phyloP scores from a whole-genome alignment of 2,888 invertebrate species.

The Ectemnius continuus region DNA sequence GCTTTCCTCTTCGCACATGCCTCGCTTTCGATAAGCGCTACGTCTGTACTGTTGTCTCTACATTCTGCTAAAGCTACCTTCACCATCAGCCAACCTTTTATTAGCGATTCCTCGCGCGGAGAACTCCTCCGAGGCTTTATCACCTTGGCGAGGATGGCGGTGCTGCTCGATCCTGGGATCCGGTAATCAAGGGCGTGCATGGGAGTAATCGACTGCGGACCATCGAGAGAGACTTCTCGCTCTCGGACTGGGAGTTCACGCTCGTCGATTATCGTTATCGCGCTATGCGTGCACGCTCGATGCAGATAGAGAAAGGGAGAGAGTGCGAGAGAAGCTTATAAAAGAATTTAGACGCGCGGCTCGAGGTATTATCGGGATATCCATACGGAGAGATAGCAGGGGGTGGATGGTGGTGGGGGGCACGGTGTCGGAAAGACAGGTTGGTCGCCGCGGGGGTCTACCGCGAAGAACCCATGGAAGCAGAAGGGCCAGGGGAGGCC shows the following conservation, averaged over 20 bases:
- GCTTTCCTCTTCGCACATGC: conserved; percentile 59
- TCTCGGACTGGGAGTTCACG: conserved; percentile 46
- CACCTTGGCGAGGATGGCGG: background rate
- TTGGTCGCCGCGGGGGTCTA: conserved; percentile 76
- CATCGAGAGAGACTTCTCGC: conserved; percentile 19
- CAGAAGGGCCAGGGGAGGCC: conserved; percentile 37
- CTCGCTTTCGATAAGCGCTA: conserved; percentile 29
- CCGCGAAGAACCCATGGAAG: conserved; percentile 66
- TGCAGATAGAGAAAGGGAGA: conserved; percentile 27
- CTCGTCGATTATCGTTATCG: conserved; percentile 66
- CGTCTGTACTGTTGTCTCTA: conserved; percentile 37
- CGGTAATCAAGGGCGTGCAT: conserved; percentile 52
- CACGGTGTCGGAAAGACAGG: conserved; percentile 76
- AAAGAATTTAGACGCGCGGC: conserved; percentile 64
- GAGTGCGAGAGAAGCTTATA: conserved; percentile 34
- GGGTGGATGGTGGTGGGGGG: conserved; percentile 34
- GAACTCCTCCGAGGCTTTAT: background rate
- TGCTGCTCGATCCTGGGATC: background rate
- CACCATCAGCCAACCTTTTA: background rate
- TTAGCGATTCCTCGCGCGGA: background rate
- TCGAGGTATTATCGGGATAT: conserved; percentile 67
- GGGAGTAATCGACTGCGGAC: conserved; percentile 42
- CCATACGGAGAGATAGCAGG: conserved; percentile 57
- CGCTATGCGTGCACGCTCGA: conserved; percentile 45
- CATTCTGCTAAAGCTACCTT: too few relatives aligned